Evolutionary conservation across 2,888 invertebrate genomes (phyloP).

Genomic region (Oscheius sp.): DNA sequence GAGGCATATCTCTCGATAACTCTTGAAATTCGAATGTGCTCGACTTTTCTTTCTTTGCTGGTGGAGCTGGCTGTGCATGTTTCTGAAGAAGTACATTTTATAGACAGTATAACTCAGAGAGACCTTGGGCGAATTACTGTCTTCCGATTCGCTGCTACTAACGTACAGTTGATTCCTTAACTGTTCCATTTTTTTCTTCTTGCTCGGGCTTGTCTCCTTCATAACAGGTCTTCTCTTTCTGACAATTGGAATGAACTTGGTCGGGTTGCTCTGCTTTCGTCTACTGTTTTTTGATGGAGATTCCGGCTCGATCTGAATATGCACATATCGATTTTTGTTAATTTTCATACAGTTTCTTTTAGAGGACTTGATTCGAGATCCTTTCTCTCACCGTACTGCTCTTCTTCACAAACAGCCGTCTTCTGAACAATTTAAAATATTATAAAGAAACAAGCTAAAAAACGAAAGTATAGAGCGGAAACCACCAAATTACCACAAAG

Average conservation of each 20-base stretch:
- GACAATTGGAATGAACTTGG: neutral
- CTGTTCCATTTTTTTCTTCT: conserved; percentile 1
- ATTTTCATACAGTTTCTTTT: no score
- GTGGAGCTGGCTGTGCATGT: neutral
- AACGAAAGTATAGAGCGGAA: no score
- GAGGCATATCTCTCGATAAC: conserved; percentile 6
- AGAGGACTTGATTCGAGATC: no score
- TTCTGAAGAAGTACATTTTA: neutral
- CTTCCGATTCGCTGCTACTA: neutral
- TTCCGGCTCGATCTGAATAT: neutral
- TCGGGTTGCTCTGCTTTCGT: neutral
- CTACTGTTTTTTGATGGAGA: neutral
- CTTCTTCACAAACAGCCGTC: no score
- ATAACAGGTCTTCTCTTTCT: neutral
- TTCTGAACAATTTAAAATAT: no score
- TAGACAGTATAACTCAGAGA: neutral
- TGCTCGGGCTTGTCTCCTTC: neutral
- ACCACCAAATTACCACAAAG: no score
- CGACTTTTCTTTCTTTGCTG: neutral
- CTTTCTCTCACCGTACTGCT: no score
- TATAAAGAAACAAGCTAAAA: no score
- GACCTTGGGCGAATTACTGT: neutral
- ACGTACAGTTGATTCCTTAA: neutral
- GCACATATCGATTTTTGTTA: neutral
- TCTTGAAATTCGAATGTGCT: neutral